Percentiles rank a stretch among this genome's conserved stretches.
Conservation (phyloP, 2,888 invertebrate genomes). For the Lordiphosa fenestrarum region DNA sequence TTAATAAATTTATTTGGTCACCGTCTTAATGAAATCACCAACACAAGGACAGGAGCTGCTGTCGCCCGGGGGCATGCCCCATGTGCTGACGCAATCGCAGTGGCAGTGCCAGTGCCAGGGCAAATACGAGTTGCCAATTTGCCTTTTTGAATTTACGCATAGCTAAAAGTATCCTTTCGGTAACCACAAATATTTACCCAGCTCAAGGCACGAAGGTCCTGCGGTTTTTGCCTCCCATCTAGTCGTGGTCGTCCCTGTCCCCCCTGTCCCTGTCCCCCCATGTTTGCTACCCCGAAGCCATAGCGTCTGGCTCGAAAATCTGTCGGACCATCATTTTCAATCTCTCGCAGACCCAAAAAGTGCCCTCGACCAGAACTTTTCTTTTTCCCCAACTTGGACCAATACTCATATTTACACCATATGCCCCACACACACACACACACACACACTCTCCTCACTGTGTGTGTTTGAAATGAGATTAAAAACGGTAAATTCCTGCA, state of each 20-base stretch:
- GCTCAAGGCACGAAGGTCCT: slow-evolving; percentile 75
- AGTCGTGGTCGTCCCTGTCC: slow-evolving; percentile 24
- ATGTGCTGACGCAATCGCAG: slow-evolving; percentile 54
- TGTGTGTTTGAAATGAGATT: slow-evolving; percentile 66
- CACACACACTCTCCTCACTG: slow-evolving; percentile 16
- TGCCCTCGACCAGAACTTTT: slow-evolving; percentile 68
- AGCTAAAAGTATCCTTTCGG: slow-evolving; percentile 76
- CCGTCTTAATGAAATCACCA: slow-evolving; percentile 75
- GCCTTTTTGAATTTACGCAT: slow-evolving; percentile 78
- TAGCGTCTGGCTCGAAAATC: slow-evolving; percentile 52
- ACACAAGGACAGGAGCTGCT: slow-evolving; percentile 20
- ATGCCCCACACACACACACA: slow-evolving; percentile 34
- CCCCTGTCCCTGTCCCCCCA: slow-evolving; percentile 13
- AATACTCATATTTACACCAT: slow-evolving; percentile 74
- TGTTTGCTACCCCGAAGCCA: slow-evolving; percentile 29
- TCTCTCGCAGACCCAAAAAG: slow-evolving; percentile 22
- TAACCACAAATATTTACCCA: slow-evolving; percentile 80
- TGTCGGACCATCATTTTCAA: slow-evolving; percentile 73
- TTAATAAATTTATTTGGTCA: slow-evolving; percentile 80
- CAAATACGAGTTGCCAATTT: slow-evolving; percentile 71
- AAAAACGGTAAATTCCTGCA: slow-evolving; percentile 74
- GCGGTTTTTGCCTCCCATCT: slow-evolving; percentile 52
- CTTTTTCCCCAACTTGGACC: slow-evolving; percentile 71
- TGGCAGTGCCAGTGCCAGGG: slow-evolving; percentile 13
- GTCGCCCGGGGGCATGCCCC: slow-evolving; percentile 22